Evolutionary conservation across 2,113 vertebrate species (phyloP).

Genomic region (Xiphophorus hellerii): DNA sequence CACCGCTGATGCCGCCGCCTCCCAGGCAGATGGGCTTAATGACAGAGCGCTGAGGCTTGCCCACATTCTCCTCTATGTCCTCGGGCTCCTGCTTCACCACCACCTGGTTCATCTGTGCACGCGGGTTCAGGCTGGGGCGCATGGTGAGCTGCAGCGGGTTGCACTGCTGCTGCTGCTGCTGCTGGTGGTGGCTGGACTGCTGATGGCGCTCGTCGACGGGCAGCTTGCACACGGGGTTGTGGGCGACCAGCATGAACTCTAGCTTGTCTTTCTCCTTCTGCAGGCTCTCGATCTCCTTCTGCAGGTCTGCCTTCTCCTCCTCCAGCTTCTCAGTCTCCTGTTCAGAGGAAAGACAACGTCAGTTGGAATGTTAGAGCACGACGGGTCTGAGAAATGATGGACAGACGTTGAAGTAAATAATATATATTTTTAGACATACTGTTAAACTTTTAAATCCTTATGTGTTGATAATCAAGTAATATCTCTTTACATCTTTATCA

Average conservation of each 20-base stretch:
- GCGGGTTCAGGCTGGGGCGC: constrained; percentile 69
- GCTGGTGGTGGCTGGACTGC: constrained; percentile 69
- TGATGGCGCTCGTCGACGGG: constrained; percentile 85
- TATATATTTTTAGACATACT: background rate
- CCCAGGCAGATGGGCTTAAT: constrained; percentile 98
- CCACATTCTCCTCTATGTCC: constrained; percentile 79
- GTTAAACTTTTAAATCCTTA: background rate
- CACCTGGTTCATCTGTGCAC: constrained; percentile 75
- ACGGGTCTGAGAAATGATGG: background rate
- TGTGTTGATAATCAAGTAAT: background rate
- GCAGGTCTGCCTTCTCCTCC: constrained; percentile 94
- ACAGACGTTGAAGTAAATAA: background rate
- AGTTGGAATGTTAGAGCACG: background rate
- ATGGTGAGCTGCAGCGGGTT: constrained; percentile 81
- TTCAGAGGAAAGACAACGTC: background rate
- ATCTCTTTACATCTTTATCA: background rate
- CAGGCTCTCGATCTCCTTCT: constrained; percentile 94
- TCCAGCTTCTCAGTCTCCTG: constrained; percentile 98
- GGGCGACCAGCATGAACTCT: constrained; percentile 98
- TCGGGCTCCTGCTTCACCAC: constrained; percentile 95
- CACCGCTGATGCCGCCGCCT: constrained; percentile 81
- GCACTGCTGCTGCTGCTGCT: constrained; percentile 82
- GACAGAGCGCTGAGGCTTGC: constrained; percentile 91
- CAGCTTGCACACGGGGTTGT: constrained; percentile 95
- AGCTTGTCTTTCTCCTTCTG: constrained; percentile 99